Evolutionary conservation across 2,113 vertebrate species (phyloP).

Genomic region (Acrocephalus kingi): DNA sequence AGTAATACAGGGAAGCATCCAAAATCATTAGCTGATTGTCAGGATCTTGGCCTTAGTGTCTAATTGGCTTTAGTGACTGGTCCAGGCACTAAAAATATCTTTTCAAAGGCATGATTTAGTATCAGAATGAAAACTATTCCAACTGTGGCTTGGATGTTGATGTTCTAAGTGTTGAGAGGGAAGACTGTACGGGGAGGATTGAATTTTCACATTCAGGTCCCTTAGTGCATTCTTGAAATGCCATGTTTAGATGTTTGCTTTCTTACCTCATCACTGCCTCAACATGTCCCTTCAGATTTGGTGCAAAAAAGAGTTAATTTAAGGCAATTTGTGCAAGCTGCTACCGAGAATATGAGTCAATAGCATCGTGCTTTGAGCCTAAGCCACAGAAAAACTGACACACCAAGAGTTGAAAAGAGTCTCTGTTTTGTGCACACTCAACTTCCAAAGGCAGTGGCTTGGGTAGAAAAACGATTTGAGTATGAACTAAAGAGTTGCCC

Average conservation of each 20-base stretch:
- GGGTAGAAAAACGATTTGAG: background rate
- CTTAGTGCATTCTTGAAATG: background rate
- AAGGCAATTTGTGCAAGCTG: background rate
- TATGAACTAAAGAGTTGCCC: background rate
- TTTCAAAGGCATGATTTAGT: background rate
- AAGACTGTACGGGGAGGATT: background rate
- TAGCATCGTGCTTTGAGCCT: background rate
- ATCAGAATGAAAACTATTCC: background rate
- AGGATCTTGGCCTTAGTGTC: background rate
- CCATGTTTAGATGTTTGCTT: background rate
- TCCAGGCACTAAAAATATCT: background rate
- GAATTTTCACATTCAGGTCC: background rate
- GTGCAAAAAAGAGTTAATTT: constrained; percentile 34
- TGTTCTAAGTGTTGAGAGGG: background rate
- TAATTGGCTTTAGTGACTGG: background rate
- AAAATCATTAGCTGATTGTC: background rate
- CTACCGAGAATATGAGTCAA: background rate
- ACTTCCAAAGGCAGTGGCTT: background rate
- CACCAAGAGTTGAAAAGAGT: background rate
- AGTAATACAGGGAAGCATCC: background rate
- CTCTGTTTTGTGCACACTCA: background rate
- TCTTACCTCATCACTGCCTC: background rate
- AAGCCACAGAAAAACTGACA: background rate
- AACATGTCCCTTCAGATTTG: background rate
- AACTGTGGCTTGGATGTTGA: background rate